Evolutionary conservation across 2,113 vertebrate species (phyloP), one percentile per base, ranked within the genome.

Genomic region (Corythaixoides concolor): DNA sequence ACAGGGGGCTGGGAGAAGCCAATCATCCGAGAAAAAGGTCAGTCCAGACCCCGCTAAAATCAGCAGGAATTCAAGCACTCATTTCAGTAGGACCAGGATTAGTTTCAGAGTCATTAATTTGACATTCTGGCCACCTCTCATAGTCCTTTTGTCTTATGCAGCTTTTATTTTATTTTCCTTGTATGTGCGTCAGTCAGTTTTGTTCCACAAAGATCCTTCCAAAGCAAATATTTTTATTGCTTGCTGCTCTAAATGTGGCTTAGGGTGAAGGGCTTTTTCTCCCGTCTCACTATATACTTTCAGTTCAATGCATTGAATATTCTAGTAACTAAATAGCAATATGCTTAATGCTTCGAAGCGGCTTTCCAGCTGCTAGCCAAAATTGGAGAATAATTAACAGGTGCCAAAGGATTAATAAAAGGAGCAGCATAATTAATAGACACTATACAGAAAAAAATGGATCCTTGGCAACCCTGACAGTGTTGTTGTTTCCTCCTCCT

Each of bases 141-240:
- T 56, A 88, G 67, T 62, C 50, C 82, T 17, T 96, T 96, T 96
- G 93, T 97, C 88, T 91, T 90, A 66, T 6, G 35, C 68, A 90
- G 88, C 88, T 93, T 92, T 95, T 94, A 83, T 92, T 96, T 96
- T 94, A 89, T 91, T 95, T 97, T 94, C 89, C 67, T 49, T 77
- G 73, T 67, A 94, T 90, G 93, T 96, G 89, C 88, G 79, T 97
- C 92, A 94, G 81, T 86, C 84, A 91, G 85, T 95, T 96, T 95
- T 96, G 89, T 93, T 96, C 95, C 92, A 93, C 78, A 75, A 89
- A 79, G 86, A 85, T 88, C 87, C 74, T 95, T 97, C 96, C 96
- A 97, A 97, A 97, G 84, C 84, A 97, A 97, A 97, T 95, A 97
- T 97, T 97, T 96, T 96, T 94, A 95, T 92, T 97, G 89, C 94